phyloP scores from a whole-genome alignment of 2,797 vertebrate genomes.

The Enteromius thamalakanensis region DNA sequence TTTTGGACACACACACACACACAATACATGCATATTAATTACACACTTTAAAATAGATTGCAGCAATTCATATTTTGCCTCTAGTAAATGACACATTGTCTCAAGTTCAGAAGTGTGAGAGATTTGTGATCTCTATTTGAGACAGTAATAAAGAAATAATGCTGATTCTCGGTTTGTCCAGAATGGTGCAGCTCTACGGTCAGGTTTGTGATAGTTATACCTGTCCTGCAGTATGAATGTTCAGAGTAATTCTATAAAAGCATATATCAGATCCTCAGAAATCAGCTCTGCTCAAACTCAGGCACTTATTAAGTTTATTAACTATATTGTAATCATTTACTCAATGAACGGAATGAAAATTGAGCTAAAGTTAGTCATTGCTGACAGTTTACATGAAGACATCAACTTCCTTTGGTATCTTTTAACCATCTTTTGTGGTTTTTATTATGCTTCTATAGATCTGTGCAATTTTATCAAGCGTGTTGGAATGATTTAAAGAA shows the following conservation, averaged over 20 bases:
- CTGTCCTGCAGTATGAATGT: background rate
- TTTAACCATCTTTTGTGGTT: background rate
- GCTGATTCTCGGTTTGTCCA: too few relatives aligned
- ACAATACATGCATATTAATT: background rate
- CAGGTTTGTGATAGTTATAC: background rate
- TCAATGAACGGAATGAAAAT: background rate
- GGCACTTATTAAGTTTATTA: slow-evolving; percentile 20
- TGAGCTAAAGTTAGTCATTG: background rate
- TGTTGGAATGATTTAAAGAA: background rate
- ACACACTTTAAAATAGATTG: background rate
- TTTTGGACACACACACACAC: too few relatives aligned
- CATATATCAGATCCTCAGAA: background rate
- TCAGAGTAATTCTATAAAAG: background rate
- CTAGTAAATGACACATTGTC: background rate
- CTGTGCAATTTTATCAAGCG: background rate
- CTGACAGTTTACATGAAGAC: slow-evolving; percentile 5
- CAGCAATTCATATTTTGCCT: background rate
- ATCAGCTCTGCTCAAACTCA: slow-evolving; percentile 26
- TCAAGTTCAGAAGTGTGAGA: background rate
- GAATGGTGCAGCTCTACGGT: background rate
- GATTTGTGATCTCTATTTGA: too few relatives aligned
- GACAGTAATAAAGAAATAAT: too few relatives aligned
- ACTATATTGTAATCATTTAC: background rate
- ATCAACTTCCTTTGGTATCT: background rate
- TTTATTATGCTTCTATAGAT: background rate